Conservation (phyloP, 2,113 vertebrate genomes). For the Naja naja region DNA sequence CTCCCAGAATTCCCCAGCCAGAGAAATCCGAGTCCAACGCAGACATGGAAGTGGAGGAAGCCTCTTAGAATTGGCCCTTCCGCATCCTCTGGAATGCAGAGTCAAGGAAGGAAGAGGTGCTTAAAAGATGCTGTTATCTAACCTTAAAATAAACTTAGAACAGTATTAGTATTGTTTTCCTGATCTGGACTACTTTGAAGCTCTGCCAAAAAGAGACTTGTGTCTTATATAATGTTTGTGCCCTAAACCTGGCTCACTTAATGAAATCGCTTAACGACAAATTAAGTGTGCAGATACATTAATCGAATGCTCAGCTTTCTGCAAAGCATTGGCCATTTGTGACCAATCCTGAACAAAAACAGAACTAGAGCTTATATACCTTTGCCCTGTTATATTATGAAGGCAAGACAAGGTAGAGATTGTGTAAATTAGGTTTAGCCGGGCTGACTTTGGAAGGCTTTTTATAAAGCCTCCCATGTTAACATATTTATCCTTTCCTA, state of each 20-base stretch:
- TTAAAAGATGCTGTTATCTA: neutral
- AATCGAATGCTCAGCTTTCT: neutral
- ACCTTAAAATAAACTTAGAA: neutral
- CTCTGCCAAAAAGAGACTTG: neutral
- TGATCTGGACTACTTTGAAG: neutral
- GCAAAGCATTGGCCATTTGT: neutral
- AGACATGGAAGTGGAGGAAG: neutral
- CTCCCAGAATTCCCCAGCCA: neutral
- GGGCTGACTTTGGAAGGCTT: neutral
- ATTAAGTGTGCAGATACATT: neutral
- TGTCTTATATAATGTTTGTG: neutral
- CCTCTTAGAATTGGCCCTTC: neutral
- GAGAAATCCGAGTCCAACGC: neutral
- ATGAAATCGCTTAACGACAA: neutral
- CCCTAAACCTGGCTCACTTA: neutral
- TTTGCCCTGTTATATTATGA: neutral
- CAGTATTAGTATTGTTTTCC: neutral
- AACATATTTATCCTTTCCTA: neutral
- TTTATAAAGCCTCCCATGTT: neutral
- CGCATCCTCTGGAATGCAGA: neutral
- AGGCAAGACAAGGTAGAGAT: neutral
- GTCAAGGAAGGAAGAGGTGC: neutral
- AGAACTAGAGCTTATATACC: neutral
- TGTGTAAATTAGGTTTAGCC: neutral
- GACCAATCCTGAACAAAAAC: neutral